phyloP scores from a whole-genome alignment of 2,113 vertebrate species.

The Furnarius figulus region DNA sequence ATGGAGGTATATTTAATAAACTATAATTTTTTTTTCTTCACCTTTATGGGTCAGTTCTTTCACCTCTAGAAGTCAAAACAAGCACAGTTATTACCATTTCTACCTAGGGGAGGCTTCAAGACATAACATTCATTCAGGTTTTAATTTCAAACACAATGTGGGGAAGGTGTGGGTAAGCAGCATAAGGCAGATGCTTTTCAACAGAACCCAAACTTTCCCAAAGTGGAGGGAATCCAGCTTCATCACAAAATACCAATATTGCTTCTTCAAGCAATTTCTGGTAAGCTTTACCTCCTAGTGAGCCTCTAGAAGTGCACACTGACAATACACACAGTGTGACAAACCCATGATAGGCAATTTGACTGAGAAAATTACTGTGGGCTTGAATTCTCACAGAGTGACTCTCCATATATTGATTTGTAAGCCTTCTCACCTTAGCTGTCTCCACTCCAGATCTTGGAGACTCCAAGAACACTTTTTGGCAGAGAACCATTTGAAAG shows the following conservation, averaged over 20 bases:
- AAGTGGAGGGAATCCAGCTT: neutral
- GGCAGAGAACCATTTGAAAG: neutral
- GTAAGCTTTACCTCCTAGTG: neutral
- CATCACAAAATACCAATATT: neutral
- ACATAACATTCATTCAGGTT: neutral
- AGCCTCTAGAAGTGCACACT: neutral
- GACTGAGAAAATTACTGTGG: neutral
- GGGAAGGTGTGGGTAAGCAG: neutral
- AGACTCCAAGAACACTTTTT: neutral
- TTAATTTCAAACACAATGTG: neutral
- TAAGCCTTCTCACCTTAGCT: neutral
- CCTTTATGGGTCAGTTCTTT: neutral
- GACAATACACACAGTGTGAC: rapidly evolving
- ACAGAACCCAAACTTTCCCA: neutral
- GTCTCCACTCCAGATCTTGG: neutral
- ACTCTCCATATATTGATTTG: neutral
- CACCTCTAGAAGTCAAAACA: neutral
- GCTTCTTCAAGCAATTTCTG: neutral
- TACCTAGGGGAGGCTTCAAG: neutral
- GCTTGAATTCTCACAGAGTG: neutral
- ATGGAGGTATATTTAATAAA: neutral
- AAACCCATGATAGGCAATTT: neutral
- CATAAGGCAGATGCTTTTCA: neutral
- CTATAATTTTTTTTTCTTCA: neutral
- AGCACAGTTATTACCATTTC: neutral